Base-by-base conservation (phyloP, 2,797 vertebrate genomes). In the Fundulus diaphanus region DNA sequence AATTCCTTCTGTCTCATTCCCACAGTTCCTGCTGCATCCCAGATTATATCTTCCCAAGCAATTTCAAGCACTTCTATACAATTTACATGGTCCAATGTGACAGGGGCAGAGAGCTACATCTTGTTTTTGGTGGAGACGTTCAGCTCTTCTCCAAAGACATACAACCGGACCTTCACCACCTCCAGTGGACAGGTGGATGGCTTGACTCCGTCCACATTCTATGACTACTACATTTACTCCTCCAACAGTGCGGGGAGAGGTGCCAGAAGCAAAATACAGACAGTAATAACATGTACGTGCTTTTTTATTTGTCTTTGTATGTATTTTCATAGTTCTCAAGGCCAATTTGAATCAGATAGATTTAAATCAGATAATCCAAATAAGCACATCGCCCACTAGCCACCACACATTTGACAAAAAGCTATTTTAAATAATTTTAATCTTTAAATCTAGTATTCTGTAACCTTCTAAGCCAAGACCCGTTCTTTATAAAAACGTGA, bases 211-310 rank as follows among this genome's bases (percentile, higher is more conserved):
- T 83, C 92, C 7, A 95, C 91, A 1, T 40, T 81, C 0, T 96
- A 96, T 89, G 90, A 24, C 44, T 94, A 94, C 59, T 93, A 82
- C 0, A 27, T 96, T 46, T 91, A 87, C 63, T 79, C 95, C 29
- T 85, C 87, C 20, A 96, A 96, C 81, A 54, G 24, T 3, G 95
- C 94, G 7, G 96, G 96, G 1, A 68, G 46, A 2, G 88, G 95
- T 0, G 77, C 88, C 52, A 82, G 61, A 35, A 94, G 96, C 77
- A 76, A 1, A 9, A 79, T 33, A 3, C 93, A 48, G 84, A 91
- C 93, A 27, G 84, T 95, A 52, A 86, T 61, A 3, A 96, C 95
- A 0, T 76, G 96, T 96, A 92, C 92, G 96, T 95, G 16, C 66
- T 72, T 18, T 44, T 12, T 24, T 24, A 18, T 37, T 63, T 37